Base-by-base conservation (phyloP, 2,888 invertebrate genomes). In the Penaeus monodon region DNA sequence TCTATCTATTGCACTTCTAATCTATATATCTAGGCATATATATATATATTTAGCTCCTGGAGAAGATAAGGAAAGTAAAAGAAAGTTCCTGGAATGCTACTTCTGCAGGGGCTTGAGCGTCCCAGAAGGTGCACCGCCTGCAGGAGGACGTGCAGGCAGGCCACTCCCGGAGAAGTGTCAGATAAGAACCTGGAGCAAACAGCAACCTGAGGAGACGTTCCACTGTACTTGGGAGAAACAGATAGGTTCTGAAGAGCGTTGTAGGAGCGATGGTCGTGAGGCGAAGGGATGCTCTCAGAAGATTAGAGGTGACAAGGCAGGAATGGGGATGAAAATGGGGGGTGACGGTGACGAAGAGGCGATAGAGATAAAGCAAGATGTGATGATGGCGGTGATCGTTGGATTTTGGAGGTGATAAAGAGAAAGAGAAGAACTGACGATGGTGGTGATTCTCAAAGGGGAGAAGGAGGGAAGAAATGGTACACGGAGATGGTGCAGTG, bases 181-280 rank as follows among this genome's bases (percentile, higher is more conserved):
- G 57, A 17, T 57, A 57, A 57, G 57, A 57, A 57, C 57, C 57
- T 57, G 57, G 57, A 57, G 57, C 57, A 57, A 73, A 73, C 73
- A 73, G 22, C 73, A n/a, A 73, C 77, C 77, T 44, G 49, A 77
- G 77, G 27, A 77, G 68, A 81, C 81, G 81, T 81, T 81, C 81
- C 81, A 81, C 81, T 81, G 68, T 68, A 33, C 64, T 44, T 76
- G 57, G 81, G 68, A 44, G 49, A 81, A 70, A 49, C 44, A 68
- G 81, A 81, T 81, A 81, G 81, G 65, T 49, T 70, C 81, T 81
- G 81, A 81, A 81, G 81, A 81, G 44, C 81, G 65, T 49, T 81
- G 81, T 68, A 68, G 38, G 57, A n/a, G 57, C 57, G 57, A 57
- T 57, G 57, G 57, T 57, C 57, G 57, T 57, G 57, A 57, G 57